Base-by-base conservation (phyloP, 2,888 invertebrate genomes). In the Nysson spinosus region DNA sequence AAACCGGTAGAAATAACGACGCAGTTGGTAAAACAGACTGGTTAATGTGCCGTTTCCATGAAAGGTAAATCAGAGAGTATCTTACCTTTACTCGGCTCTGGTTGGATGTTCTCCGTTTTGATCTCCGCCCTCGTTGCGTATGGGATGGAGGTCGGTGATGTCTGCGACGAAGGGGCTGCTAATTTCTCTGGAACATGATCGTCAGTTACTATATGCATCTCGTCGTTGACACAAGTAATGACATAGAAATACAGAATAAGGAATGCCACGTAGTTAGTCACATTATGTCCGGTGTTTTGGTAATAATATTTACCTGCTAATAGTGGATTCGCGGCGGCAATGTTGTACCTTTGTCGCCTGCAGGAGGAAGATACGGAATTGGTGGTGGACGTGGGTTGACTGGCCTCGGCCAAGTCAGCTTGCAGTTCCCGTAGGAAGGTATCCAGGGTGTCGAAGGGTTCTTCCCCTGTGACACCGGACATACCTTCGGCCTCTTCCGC, bases 251-350 rank as follows among this genome's bases (percentile, higher is more conserved):
- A n/a, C n/a, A n/a, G n/a, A n/a, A n/a, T n/a, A n/a, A n/a, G n/a
- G n/a, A n/a, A n/a, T n/a, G n/a, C n/a, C n/a, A n/a, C n/a, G n/a
- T n/a, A n/a, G n/a, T n/a, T n/a, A n/a, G n/a, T n/a, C n/a, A n/a
- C n/a, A n/a, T n/a, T 7, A 7, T 16, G 12, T 1, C 6, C 0
- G 9, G 5, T 5, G 5, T 19, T 3, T 4, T 5, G 12, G n/a
- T 0, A 37, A 0, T 0, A 2, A 20, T 19, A 57, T 80, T 93
- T 93, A 90, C 96, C 96, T 76, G 96, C 96, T 66, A 96, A 89
- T 72, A 96, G 88, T 11, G 96, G 96, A 88, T 96, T 96, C 40
- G 95, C 94, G 7, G 95, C 95, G 20, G 94, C 94, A 70, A 96
- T 95, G 75, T 94, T 94, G 85, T 92, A 94, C 84, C 93, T 88